Evolutionary conservation across 2,797 vertebrate species (phyloP).

Genomic region (Hybognathus amarus): DNA sequence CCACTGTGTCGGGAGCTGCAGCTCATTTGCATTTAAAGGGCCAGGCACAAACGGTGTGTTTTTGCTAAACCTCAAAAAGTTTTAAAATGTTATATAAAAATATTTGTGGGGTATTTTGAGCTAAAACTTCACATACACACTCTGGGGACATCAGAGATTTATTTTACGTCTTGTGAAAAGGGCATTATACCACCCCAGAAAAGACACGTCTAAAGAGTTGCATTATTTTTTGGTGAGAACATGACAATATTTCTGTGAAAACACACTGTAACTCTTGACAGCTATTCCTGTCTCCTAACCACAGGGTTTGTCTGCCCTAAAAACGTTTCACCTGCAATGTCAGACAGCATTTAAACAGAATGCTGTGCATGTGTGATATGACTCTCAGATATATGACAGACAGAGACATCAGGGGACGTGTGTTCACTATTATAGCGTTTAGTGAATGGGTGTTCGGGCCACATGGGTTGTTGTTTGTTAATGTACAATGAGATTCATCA

Average conservation of each 20-base stretch:
- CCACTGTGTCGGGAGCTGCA: too few species aligned
- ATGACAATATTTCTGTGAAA: constrained; percentile 6
- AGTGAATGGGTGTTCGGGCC: not conserved
- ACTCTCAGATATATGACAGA: constrained; percentile 2
- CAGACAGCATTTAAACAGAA: constrained; percentile 11
- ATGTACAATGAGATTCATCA: not conserved
- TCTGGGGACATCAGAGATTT: too few species aligned
- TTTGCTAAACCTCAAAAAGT: too few species aligned
- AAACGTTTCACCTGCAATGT: constrained; percentile 26
- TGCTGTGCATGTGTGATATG: not conserved
- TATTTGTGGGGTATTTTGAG: too few species aligned
- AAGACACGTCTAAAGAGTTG: not conserved
- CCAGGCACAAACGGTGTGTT: too few species aligned
- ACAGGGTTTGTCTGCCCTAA: not conserved
- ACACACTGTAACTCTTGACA: not conserved
- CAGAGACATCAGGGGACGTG: not conserved
- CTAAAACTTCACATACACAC: too few species aligned
- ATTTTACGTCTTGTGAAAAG: too few species aligned
- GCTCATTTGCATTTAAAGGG: too few species aligned
- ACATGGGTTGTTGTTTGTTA: not conserved
- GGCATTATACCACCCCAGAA: not conserved
- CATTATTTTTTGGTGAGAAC: not conserved
- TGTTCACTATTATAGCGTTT: not conserved
- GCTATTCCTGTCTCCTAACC: not conserved
- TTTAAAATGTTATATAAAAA: too few species aligned